These are phyloP conservation scores for Cephalopterus ornatus DNA, from an alignment of 2,113 vertebrate species.

Conservation along the genomic window DNA sequence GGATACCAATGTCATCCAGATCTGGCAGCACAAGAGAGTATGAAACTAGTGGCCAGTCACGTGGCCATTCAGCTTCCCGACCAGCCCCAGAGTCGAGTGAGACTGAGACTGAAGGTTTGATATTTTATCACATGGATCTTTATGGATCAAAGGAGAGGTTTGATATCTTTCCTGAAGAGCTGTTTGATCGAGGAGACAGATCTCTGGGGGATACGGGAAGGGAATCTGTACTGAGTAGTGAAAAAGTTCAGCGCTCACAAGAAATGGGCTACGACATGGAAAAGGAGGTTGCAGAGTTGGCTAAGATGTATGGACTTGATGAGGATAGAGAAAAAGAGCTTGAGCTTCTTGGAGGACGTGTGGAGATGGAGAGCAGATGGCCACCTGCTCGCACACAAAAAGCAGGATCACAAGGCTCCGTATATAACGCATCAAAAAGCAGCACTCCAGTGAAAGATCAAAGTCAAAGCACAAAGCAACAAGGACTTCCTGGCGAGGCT, in stretches of 20 bases:
- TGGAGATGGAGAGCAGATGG: background rate
- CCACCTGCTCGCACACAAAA: background rate
- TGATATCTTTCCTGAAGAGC: slow-evolving; percentile 77
- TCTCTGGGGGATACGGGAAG: background rate
- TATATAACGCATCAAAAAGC: background rate
- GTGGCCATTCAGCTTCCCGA: background rate
- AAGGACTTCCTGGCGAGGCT: background rate
- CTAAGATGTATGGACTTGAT: slow-evolving; percentile 69
- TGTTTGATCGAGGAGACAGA: slow-evolving; percentile 13
- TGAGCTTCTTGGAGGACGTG: slow-evolving; percentile 25
- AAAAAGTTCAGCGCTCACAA: background rate
- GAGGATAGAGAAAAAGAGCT: slow-evolving; percentile 70
- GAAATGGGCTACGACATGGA: slow-evolving; percentile 50
- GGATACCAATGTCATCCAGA: slow-evolving; percentile 30
- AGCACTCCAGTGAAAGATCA: background rate
- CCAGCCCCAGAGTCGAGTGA: background rate
- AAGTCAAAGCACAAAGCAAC: background rate
- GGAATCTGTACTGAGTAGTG: background rate
- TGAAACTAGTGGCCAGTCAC: background rate
- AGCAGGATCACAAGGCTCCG: background rate
- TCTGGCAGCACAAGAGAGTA: background rate
- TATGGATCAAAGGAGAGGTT: slow-evolving; percentile 77
- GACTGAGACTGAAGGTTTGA: slow-evolving; percentile 28
- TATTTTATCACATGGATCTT: slow-evolving; percentile 77
- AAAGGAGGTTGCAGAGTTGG: slow-evolving; percentile 67